Percentiles rank a stretch among this genome's conserved stretches.
Evolutionary conservation across 2,888 invertebrate genomes (phyloP).

Genomic region (Euphydryas editha): DNA sequence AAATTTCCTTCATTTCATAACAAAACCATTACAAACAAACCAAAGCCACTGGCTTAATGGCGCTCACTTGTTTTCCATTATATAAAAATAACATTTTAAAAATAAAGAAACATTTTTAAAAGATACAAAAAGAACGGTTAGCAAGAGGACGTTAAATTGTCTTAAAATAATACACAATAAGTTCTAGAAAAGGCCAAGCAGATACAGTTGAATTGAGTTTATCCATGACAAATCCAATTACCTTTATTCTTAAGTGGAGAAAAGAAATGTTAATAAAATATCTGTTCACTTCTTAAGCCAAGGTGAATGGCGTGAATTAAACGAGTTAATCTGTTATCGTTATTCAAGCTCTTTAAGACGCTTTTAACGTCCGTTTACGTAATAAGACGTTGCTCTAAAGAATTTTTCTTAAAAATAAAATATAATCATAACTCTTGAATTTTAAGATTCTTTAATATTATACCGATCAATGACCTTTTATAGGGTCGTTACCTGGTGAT

Average conservation of each 20-base stretch:
- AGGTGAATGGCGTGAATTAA: conserved; percentile 8
- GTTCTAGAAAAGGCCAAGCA: not conserved
- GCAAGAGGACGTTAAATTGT: not conserved
- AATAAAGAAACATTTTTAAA: conserved; percentile 10
- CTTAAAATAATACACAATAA: not conserved
- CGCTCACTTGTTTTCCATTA: conserved; percentile 6
- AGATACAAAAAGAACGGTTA: not conserved
- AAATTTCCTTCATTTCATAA: not conserved
- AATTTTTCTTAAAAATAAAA: not conserved
- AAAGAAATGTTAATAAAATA: conserved; percentile 18
- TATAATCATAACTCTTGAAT: not conserved
- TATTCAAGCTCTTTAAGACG: not conserved
- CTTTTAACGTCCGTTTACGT: not conserved
- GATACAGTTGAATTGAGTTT: conserved; percentile 18
- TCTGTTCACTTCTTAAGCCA: conserved; percentile 13
- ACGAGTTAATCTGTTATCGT: not conserved
- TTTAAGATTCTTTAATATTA: not conserved
- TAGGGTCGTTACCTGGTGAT: too few relatives aligned
- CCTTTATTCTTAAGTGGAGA: conserved; percentile 15
- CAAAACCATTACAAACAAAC: conserved; percentile 2
- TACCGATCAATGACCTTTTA: too few relatives aligned
- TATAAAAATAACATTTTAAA: not conserved
- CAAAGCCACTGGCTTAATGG: conserved; percentile 2
- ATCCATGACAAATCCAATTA: conserved; percentile 24
- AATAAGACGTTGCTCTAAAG: not conserved